Conservation (phyloP, 92 coral and sea anemone species). For the Porites divaricata region DNA sequence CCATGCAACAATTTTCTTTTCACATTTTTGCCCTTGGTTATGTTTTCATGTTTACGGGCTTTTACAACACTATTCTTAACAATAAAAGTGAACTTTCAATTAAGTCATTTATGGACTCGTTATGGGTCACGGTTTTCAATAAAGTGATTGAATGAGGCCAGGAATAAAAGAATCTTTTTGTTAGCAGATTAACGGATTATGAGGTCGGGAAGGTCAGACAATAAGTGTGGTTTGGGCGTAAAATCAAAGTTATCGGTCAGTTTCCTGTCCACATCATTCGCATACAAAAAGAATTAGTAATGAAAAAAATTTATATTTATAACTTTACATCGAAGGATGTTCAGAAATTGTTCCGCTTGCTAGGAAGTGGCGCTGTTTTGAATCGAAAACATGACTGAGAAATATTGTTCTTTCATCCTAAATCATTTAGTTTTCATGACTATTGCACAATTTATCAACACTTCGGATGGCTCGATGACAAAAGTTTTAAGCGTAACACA, state of each 20-base stretch:
- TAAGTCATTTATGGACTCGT: no score
- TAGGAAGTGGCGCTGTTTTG: background rate
- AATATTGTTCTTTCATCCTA: background rate
- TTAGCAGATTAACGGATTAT: no score
- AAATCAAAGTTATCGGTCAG: background rate
- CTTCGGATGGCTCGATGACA: background rate
- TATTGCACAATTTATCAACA: background rate
- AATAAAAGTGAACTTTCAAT: no score
- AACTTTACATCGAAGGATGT: background rate
- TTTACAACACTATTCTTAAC: no score
- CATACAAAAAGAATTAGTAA: constrained; percentile 15
- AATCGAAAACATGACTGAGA: constrained; percentile 8
- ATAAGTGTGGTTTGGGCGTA: constrained; percentile 37
- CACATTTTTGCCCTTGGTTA: no score
- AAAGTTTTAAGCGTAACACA: constrained; percentile 29
- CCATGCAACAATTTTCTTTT: no score
- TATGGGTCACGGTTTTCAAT: no score
- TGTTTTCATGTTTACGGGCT: no score
- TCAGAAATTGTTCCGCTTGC: background rate
- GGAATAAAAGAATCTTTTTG: no score
- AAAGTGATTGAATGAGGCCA: no score
- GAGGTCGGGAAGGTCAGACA: constrained; percentile 2
- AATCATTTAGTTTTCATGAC: background rate
- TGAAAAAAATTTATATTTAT: constrained; percentile 5
- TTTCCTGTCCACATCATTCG: constrained; percentile 22